A percentile compares a stretch with the other conserved stretches of the same genome.
Conservation (phyloP, 2,888 invertebrate species). For the Chymomyza fuscimana region DNA sequence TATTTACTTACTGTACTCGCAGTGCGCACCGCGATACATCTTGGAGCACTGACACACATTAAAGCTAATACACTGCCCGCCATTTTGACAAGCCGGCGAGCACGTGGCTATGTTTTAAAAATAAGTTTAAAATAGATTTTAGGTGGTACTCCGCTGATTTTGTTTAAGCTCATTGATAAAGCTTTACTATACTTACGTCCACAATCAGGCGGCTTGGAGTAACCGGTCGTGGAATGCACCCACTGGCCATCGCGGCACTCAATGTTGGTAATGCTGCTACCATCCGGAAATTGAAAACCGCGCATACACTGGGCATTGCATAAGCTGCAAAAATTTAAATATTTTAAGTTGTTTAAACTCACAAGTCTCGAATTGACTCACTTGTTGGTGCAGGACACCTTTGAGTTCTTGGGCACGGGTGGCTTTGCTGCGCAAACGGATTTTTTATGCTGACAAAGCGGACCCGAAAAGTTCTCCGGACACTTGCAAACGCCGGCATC, state of each 20-base stretch:
- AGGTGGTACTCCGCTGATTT: neutral
- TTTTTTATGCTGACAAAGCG: conserved; percentile 87
- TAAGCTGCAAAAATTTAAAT: conserved; percentile 78
- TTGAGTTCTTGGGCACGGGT: conserved; percentile 84
- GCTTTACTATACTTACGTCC: conserved; percentile 81
- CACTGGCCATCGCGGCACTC: conserved; percentile 86
- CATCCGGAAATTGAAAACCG: conserved; percentile 87
- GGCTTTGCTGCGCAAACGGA: conserved; percentile 86
- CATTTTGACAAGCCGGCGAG: conserved; percentile 87
- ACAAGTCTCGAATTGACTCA: conserved; percentile 78
- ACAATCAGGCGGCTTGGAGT: conserved; percentile 86
- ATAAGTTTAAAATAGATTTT: neutral
- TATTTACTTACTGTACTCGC: conserved; percentile 73
- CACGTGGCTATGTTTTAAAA: conserved; percentile 81
- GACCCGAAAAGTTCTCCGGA: conserved; percentile 86
- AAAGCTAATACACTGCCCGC: conserved; percentile 88
- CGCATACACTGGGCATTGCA: conserved; percentile 85
- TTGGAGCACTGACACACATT: conserved; percentile 90
- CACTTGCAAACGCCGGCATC: conserved; percentile 88
- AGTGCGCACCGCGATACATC: conserved; percentile 81
- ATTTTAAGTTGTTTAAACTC: neutral
- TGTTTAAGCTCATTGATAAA: too few species aligned
- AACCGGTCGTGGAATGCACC: conserved; percentile 84
- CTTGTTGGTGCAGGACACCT: conserved; percentile 84
- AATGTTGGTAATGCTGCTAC: conserved; percentile 85